A percentile compares a stretch with the other conserved stretches of the same genome.
These are phyloP conservation scores for Asarcornis scutulata DNA, from an alignment of 2,113 vertebrate species.

Conservation along the genomic window DNA sequence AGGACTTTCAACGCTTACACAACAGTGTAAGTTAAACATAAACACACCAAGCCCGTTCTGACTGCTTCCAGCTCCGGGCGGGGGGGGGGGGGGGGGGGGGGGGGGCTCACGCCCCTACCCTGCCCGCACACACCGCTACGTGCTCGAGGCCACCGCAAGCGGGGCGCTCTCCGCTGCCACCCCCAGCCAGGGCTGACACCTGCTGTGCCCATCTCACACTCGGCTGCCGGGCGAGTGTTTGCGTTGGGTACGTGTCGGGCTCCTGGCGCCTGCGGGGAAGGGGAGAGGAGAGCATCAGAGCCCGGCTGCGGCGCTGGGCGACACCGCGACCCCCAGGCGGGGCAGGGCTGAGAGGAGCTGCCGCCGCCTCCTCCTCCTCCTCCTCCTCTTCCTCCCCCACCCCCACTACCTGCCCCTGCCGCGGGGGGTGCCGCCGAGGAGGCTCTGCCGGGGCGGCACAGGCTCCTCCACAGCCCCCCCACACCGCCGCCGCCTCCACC, in stretches of 20 bases:
- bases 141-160: fast-evolving
- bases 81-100: background rate
- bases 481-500: too few relatives aligned
- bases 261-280: background rate
- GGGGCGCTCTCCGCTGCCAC: background rate
- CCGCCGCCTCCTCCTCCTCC: too few relatives aligned
- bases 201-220: fast-evolving
- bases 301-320: too few relatives aligned
- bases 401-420: too few relatives aligned
- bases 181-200: too few relatives aligned
- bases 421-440: too few relatives aligned
- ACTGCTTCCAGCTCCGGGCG: background rate
- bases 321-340: too few relatives aligned
- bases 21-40: background rate
- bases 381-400: too few relatives aligned
- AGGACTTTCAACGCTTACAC: background rate
- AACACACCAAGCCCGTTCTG: background rate
- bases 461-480: background rate
- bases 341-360: background rate
- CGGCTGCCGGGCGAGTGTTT: too few relatives aligned
- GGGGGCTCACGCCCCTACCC: background rate
- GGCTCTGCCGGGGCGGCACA: fast-evolving
- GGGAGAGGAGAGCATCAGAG: background rate
- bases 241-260: background rate
- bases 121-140: background rate